Evolutionary conservation across 1,140 invertebrate species (phyloP).

Genomic region (Brachystomella parvula): DNA sequence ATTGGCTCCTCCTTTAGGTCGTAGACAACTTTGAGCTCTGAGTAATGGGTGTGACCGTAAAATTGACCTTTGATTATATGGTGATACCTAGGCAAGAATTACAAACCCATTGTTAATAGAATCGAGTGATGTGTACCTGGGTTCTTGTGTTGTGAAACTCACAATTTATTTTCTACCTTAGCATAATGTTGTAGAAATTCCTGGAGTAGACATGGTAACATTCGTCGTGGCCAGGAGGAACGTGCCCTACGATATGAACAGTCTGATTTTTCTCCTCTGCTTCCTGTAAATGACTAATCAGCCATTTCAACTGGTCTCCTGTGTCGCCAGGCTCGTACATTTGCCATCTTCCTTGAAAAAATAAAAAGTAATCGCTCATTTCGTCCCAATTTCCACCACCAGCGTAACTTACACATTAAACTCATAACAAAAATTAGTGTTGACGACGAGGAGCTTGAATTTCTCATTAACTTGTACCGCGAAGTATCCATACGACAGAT

Average conservation of each 20-base stretch:
- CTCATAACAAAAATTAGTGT: slow-evolving; percentile 39
- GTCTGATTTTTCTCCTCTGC: slow-evolving; percentile 21
- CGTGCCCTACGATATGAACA: slow-evolving; percentile 36
- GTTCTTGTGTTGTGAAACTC: neutral
- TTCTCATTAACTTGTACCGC: slow-evolving; percentile 45
- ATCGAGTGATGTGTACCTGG: neutral
- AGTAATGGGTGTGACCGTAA: slow-evolving; percentile 47
- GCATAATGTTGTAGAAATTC: slow-evolving; percentile 33
- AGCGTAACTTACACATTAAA: slow-evolving; percentile 21
- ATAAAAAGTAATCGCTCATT: neutral
- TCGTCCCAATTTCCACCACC: neutral
- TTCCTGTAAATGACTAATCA: slow-evolving; percentile 15
- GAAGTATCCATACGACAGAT: slow-evolving; percentile 48
- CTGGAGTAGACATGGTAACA: slow-evolving; percentile 25
- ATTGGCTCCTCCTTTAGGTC: slow-evolving; percentile 39
- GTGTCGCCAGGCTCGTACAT: slow-evolving; percentile 51
- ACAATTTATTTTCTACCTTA: slow-evolving; percentile 37
- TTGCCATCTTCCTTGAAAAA: slow-evolving; percentile 46
- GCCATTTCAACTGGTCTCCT: slow-evolving; percentile 26
- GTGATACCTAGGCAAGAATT: slow-evolving; percentile 13
- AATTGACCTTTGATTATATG: slow-evolving; percentile 28
- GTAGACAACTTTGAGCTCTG: slow-evolving; percentile 44
- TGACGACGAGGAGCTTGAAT: slow-evolving; percentile 50
- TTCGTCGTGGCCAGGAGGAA: slow-evolving; percentile 33
- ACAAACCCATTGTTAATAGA: neutral